phyloP scores from a whole-genome alignment of 2,113 vertebrate species.

The Pollachius pollachius region DNA sequence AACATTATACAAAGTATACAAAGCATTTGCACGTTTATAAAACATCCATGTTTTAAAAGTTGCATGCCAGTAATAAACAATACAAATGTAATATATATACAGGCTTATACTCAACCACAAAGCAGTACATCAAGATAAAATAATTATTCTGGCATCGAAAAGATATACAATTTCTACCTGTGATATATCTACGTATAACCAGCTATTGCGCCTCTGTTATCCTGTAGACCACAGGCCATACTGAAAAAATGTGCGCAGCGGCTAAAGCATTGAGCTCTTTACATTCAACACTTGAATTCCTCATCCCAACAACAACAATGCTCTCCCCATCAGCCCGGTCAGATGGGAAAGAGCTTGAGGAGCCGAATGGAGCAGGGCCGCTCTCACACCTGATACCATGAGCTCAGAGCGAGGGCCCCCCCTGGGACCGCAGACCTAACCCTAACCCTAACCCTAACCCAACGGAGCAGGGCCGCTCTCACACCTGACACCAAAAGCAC shows the following conservation, averaged over 20 bases:
- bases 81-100: no score
- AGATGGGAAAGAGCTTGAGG: conserved; percentile 33
- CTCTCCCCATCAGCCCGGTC: conserved; percentile 48
- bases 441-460: background rate
- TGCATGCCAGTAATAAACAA: no score
- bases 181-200: no score
- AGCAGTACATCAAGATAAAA: no score
- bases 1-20: no score
- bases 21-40: no score
- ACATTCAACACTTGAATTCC: conserved; percentile 58
- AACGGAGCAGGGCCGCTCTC: conserved; percentile 14
- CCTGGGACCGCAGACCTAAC: conserved; percentile 63
- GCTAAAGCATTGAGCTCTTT: conserved; percentile 42
- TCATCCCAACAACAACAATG: conserved; percentile 58
- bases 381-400: conserved; percentile 44
- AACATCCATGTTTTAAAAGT: no score
- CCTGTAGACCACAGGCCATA: conserved; percentile 17
- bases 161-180: no score
- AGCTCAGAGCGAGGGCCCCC: conserved; percentile 56
- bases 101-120: no score
- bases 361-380: conserved; percentile 14
- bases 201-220: conserved; percentile 42
- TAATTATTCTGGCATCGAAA: no score
- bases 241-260: no score
- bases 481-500: conserved; percentile 42